Base-by-base conservation (phyloP, 2,113 vertebrate genomes). In the Caretta caretta region DNA sequence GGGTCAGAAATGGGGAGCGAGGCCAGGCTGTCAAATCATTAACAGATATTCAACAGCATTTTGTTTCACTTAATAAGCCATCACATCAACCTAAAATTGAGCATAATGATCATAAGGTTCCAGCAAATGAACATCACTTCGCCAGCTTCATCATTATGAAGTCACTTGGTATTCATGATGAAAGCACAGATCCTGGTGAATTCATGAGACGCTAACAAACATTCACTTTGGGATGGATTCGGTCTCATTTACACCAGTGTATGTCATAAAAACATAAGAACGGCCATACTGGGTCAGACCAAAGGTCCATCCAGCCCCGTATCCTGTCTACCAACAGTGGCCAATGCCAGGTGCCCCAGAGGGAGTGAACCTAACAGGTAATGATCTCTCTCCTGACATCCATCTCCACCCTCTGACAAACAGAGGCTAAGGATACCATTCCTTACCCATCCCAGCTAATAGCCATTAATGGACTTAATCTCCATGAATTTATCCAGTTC, bases 21-120 rank as follows among this genome's bases (percentile, higher is more conserved):
- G 92, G 90, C 94, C 91, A 95, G 93, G 83, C 79, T 96, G 94
- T 94, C 94, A 95, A 51, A 89, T 90, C 5, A 17, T 90, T 96
- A 94, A 94, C 92, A 95, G 96, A 94, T 93, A 97, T 75, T 96
- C 96, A 93, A 90, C 91, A 96, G 92, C 10, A 7, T 87, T 96
- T 96, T 94, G 88, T 95, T 97, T 96, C 95, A 84, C 91, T 93
- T 96, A 97, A 97, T 95, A 97, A 96, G 53, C 94, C 93, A 91
- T 95, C 94, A 94, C 89, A 96, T 96, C 93, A 93, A 62, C 90
- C 96, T 94, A 54, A 54, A 96, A 88, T 90, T 42, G 83, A 97
- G 93, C 90, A 92, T 89, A 65, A 83, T 91, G 89, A 76, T 96
- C 96, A 96, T 87, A 76, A 89, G 6, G 12, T 91, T 97, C 94